Percentiles rank a stretch among this genome's conserved stretches.
These are phyloP conservation scores for Scatophagus argus DNA, from an alignment of 2,113 vertebrate species.

Conservation along the genomic window DNA sequence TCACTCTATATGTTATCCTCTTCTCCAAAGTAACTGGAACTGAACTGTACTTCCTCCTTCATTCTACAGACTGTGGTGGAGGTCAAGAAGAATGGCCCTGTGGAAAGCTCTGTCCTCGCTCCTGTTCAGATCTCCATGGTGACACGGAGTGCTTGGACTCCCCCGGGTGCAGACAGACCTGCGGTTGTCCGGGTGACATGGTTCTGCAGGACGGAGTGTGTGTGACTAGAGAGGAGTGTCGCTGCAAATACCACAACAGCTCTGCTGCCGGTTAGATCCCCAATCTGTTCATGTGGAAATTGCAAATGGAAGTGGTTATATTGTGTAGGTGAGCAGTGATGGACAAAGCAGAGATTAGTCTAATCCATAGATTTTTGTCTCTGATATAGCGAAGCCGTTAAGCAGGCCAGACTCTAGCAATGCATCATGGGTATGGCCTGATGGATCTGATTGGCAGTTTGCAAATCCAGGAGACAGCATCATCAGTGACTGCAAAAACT, in stretches of 20 bases:
- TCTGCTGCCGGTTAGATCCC: constrained; percentile 73
- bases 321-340: neutral
- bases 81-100: constrained; percentile 84
- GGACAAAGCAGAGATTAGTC: neutral
- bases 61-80: constrained; percentile 83
- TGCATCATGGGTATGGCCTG: constrained; percentile 75
- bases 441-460: constrained; percentile 80
- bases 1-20: neutral
- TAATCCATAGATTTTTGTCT: neutral
- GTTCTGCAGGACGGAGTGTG: constrained; percentile 87
- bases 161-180: constrained; percentile 79
- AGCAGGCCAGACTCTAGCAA: constrained; percentile 67
- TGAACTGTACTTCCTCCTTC: neutral
- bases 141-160: constrained; percentile 82
- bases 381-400: neutral
- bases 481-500: constrained; percentile 86
- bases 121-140: constrained; percentile 88
- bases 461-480: constrained; percentile 85
- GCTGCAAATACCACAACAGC: constrained; percentile 85
- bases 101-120: constrained; percentile 86
- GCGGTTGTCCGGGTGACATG: constrained; percentile 85
- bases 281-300: neutral
- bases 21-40: no score
- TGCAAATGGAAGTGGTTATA: neutral
- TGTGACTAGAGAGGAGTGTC: constrained; percentile 81